Evolutionary conservation across 2,113 vertebrate species (phyloP), one percentile per base, ranked within the genome.

Genomic region (Xyliphius kryptos): DNA sequence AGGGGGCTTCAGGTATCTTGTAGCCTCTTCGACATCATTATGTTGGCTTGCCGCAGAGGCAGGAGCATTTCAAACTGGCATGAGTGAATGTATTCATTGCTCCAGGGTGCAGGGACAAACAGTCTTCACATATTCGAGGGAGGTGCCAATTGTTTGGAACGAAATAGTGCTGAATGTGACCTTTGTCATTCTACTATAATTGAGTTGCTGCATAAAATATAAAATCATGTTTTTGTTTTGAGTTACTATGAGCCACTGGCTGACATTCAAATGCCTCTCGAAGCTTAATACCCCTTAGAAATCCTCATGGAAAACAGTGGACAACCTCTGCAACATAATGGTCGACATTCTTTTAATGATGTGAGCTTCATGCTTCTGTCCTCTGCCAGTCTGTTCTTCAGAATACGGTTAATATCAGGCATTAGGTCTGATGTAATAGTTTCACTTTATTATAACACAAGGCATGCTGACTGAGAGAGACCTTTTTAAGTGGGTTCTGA

Each of bases 151-250:
- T 46, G 59, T 63, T 67, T 63, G 58, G 51, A 51, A 60, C 61
- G 59, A 56, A 70, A 52, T 56, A 56, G 54, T 58, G 17, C 44
- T 12, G 50, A 60, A 61, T 67, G 20, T 20, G 40, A 68, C 52
- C 61, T 71, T 51, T 68, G 40, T 61, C 51, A 65, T 19, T 61
- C 46, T 50, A 50, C 6, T 54, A 65, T 70, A 70, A 70, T 67
- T 63, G 56, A 73, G 56, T 62, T 8, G 20, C 52, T 26, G 53
- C 41, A 65, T 32, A 74, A 70, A 58, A 62, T 56, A 26, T 46
- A 63, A 63, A n/a, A n/a, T n/a, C n/a, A n/a, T n/a, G n/a, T n/a
- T n/a, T n/a, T n/a, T n/a, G 57, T 61, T 60, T 55, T 22, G 47
- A 44, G 56, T 54, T 54, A 54, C 22, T 19, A 17, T 48, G 50